phyloP scores from a whole-genome alignment of 2,113 vertebrate species.

The Planiliza haematocheilus region DNA sequence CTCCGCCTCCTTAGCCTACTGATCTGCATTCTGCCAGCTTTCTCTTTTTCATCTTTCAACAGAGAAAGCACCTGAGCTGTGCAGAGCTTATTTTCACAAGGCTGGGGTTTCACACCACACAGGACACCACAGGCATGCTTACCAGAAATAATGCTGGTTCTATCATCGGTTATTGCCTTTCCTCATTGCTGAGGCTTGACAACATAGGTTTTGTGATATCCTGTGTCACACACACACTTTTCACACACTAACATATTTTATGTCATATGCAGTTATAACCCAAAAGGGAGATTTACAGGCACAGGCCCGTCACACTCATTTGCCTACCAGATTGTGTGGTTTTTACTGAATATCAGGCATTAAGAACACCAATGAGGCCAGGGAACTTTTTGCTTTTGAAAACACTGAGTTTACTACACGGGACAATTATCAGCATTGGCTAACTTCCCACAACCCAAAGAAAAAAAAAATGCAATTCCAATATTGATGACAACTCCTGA shows the following conservation, averaged over 20 bases:
- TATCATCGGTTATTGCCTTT: conserved; percentile 65
- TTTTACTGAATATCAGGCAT: conserved; percentile 50
- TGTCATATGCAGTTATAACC: conserved; percentile 37
- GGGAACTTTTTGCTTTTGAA: conserved; percentile 52
- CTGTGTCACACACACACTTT: conserved; percentile 65
- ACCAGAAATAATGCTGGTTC: conserved; percentile 75
- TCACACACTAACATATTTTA: conserved; percentile 47
- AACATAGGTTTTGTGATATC: conserved; percentile 69
- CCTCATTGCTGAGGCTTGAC: conserved; percentile 67
- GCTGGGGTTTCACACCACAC: conserved; percentile 72
- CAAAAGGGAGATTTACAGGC: conserved; percentile 71
- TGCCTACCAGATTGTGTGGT: conserved; percentile 72
- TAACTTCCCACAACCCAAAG: conserved; percentile 38
- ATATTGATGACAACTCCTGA: conserved; percentile 67
- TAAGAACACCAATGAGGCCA: conserved; percentile 36
- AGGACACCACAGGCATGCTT: conserved; percentile 63
- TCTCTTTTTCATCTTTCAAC: conserved; percentile 55
- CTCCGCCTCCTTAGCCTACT: conserved; percentile 8
- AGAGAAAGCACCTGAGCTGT: conserved; percentile 61
- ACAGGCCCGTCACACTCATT: conserved; percentile 61
- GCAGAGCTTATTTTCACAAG: conserved; percentile 54
- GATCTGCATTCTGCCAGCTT: conserved; percentile 32
- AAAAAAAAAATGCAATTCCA: conserved; percentile 34
- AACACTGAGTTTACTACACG: conserved; percentile 13
- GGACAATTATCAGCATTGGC: conserved; percentile 26